Conservation (phyloP, 2,113 vertebrate species). For the Leucoraja erinaceus region DNA sequence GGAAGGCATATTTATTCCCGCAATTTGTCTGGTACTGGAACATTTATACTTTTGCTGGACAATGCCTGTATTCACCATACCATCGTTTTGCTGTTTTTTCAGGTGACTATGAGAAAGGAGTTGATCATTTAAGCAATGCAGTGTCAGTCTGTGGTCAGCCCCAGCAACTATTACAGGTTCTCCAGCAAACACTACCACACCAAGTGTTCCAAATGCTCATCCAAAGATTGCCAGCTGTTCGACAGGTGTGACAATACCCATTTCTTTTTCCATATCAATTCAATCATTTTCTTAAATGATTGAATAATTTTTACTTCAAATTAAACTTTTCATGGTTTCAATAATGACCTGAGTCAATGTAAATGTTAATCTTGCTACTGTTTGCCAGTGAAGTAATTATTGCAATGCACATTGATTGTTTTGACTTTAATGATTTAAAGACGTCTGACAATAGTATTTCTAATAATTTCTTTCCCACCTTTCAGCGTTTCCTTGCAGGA, state of each 20-base stretch:
- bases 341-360: too few species aligned
- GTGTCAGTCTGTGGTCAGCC: slow-evolving; percentile 45
- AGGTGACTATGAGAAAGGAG: slow-evolving; percentile 39
- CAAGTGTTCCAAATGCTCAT: slow-evolving; percentile 50
- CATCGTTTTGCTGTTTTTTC: background rate
- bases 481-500: slow-evolving; percentile 24
- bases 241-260: slow-evolving; percentile 46
- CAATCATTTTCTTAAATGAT: slow-evolving; percentile 6
- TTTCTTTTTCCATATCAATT: slow-evolving; percentile 23
- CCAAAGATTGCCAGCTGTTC: slow-evolving; percentile 42
- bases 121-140: slow-evolving; percentile 40
- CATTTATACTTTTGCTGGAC: background rate
- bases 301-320: slow-evolving; percentile 3
- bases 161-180: slow-evolving; percentile 46
- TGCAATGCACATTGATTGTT: background rate
- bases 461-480: background rate
- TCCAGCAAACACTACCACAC: slow-evolving; percentile 48
- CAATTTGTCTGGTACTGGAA: background rate
- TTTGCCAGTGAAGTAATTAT: background rate
- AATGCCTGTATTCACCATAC: background rate
- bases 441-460: background rate
- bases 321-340: too few species aligned
- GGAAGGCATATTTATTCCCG: background rate
- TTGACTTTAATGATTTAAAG: background rate
- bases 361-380: too few species aligned